A percentile compares a stretch with the other conserved stretches of the same genome.
Conservation (phyloP, 2,888 invertebrate species). For the Chrysodeixis includens region DNA sequence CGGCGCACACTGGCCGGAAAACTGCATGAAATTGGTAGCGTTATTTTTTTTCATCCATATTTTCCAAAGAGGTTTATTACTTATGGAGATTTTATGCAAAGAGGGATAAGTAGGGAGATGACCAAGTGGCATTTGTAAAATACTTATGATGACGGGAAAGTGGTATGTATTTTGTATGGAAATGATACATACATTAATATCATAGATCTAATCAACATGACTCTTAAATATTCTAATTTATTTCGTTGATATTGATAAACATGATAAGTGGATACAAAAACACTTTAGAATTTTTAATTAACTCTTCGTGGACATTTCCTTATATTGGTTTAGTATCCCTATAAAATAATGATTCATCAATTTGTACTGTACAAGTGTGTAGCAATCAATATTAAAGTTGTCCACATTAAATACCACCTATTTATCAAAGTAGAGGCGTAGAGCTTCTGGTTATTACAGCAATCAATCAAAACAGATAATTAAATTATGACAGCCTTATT, state of each 20-base stretch:
- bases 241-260: too few species aligned
- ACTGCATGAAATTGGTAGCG: constrained; percentile 17
- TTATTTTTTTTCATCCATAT: constrained; percentile 3
- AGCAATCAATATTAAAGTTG: not conserved
- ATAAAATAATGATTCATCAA: not conserved
- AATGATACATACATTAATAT: too few species aligned
- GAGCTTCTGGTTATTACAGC: constrained; percentile 2
- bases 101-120: too few species aligned
- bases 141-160: too few species aligned
- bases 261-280: too few species aligned
- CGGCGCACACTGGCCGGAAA: constrained; percentile 64
- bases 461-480: constrained; percentile 3
- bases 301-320: too few species aligned
- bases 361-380: not conserved
- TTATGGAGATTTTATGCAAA: too few species aligned
- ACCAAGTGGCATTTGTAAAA: too few species aligned
- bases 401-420: not conserved
- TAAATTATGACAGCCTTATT: constrained; percentile 2
- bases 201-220: too few species aligned
- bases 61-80: not conserved
- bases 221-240: too few species aligned
- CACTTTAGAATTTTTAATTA: too few species aligned
- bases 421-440: constrained; percentile 4
- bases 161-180: too few species aligned
- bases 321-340: not conserved